phyloP scores from a whole-genome alignment of 1,140 invertebrate genomes.

The Euura saliciscinereae region DNA sequence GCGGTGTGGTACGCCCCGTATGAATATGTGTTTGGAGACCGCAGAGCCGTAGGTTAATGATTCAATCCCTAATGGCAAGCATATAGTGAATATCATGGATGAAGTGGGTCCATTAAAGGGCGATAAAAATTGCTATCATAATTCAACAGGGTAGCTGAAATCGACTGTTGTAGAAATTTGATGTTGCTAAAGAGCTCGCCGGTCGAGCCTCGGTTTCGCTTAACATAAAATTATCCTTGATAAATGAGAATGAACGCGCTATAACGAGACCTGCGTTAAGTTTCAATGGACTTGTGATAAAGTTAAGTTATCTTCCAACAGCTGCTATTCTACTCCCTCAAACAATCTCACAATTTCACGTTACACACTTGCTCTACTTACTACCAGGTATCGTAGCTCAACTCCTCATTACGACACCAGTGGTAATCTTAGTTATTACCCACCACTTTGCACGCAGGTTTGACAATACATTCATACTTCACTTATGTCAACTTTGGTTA shows the following conservation, averaged over 20 bases:
- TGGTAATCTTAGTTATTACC: neutral
- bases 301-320: too few relatives aligned
- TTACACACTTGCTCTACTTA: neutral
- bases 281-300: too few relatives aligned
- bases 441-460: neutral
- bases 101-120: neutral
- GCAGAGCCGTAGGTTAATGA: neutral
- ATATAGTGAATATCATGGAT: neutral
- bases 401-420: neutral
- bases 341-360: too few relatives aligned
- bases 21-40: neutral
- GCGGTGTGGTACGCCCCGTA: neutral
- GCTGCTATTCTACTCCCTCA: too few relatives aligned
- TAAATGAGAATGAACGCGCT: neutral
- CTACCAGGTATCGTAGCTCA: neutral
- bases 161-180: neutral
- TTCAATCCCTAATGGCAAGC: constrained; percentile 3
- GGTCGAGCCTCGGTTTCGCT: neutral
- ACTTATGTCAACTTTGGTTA: neutral
- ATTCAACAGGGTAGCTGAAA: neutral
- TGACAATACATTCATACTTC: neutral
- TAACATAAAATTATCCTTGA: neutral
- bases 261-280: neutral
- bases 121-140: neutral
- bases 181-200: neutral